Conservation (phyloP, 2,888 invertebrate genomes). For the Margaritifera margaritifera region DNA sequence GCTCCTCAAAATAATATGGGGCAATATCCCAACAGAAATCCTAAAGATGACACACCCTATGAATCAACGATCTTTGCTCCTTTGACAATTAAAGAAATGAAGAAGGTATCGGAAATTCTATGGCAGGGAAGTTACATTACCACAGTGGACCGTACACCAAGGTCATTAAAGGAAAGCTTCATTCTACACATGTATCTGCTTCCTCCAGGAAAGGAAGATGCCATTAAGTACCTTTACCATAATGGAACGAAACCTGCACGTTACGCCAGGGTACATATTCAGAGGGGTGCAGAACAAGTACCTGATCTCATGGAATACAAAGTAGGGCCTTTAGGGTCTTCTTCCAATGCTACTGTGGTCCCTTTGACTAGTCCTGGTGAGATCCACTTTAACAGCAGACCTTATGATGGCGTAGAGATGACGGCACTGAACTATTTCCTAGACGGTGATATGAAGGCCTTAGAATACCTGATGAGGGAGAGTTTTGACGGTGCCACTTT, state of each 20-base stretch:
- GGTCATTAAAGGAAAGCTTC: conserved; percentile 31
- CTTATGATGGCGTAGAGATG: conserved; percentile 41
- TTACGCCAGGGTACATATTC: conserved; percentile 39
- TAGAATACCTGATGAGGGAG: conserved; percentile 34
- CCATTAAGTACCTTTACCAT: conserved; percentile 34
- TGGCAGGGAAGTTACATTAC: conserved; percentile 18
- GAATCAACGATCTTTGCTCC: conserved; percentile 38
- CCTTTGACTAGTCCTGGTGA: conserved; percentile 30
- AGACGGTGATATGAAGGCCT: conserved; percentile 19
- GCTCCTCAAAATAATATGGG: not conserved
- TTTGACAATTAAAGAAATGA: conserved; percentile 37
- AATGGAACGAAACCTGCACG: conserved; percentile 41
- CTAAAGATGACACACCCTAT: conserved; percentile 20
- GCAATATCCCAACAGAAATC: conserved; percentile 19
- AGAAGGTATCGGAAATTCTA: conserved; percentile 23
- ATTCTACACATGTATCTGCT: conserved; percentile 38
- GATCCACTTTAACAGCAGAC: conserved; percentile 43
- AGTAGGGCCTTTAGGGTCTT: conserved; percentile 41
- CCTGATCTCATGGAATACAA: conserved; percentile 50
- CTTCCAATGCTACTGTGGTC: conserved; percentile 10
- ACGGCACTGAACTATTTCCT: conserved; percentile 29
- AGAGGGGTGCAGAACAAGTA: conserved; percentile 27
- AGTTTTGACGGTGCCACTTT: conserved; percentile 43
- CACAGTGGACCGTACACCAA: conserved; percentile 20
- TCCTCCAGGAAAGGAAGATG: conserved; percentile 38